These are phyloP conservation scores for Chiloscyllium plagiosum DNA, from an alignment of 2,113 vertebrate genomes.

Conservation along the genomic window DNA sequence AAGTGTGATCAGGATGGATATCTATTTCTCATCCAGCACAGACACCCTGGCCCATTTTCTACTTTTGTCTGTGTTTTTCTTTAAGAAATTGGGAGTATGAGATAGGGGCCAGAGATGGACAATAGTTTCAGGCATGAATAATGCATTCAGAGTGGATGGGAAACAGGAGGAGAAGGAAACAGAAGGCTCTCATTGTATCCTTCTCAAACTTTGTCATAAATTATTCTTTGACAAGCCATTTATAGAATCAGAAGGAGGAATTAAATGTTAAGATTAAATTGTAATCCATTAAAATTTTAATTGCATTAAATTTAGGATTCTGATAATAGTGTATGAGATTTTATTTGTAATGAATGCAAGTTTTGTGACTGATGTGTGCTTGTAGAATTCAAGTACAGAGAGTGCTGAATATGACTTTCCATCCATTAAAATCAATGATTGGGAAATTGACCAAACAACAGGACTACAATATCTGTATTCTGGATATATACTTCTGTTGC, in stretches of 20 bases:
- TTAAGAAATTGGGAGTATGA: background rate
- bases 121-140: background rate
- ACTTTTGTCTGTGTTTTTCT: background rate
- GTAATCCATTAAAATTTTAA: background rate
- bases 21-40: background rate
- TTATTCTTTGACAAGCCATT: background rate
- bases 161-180: background rate
- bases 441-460: background rate
- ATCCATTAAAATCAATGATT: slow-evolving; percentile 10
- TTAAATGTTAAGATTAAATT: background rate
- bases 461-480: background rate
- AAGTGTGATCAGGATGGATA: background rate
- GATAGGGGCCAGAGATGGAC: background rate
- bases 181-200: background rate
- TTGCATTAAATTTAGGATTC: background rate
- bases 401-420: background rate
- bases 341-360: background rate
- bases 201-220: background rate
- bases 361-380: background rate
- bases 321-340: slow-evolving; percentile 5
- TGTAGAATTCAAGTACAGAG: background rate
- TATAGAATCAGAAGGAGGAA: background rate
- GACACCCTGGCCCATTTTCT: background rate
- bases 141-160: background rate
- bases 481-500: background rate